Evolutionary conservation across 1,140 invertebrate species (phyloP), one percentile per base, ranked within the genome.

Genomic region (Panagrolaimus sp.): DNA sequence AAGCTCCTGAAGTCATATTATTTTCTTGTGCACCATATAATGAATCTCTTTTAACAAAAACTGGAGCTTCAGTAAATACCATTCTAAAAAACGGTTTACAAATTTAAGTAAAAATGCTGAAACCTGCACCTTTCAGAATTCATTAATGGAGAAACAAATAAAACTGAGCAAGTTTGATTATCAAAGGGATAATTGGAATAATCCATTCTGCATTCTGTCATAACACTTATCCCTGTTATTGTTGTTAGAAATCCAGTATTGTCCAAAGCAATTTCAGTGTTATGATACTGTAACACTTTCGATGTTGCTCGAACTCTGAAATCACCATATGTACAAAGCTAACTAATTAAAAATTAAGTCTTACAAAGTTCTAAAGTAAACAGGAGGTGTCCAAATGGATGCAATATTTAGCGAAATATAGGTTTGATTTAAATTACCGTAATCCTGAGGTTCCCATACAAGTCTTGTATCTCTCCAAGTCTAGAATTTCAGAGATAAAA

Each of bases 401-500:
- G 21, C 52, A n/a, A 58, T 58, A 12, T 28, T 21, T 5, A 26
- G 10, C 14, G 52, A 58, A 26, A 58, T 26, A 17, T 58, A 21
- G 8, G 28, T 12, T 26, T 26, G 21, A 21, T 21, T 58, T 8
- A 58, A 26, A 28, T 58, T 58, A 28, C 28, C 28, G 17, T 58
- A 58, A 58, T 58, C 52, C 28, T n/a, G 5, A 12, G 52, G 52
- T n/a, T 58, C 52, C 52, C 52, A 58, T 21, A n/a, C 28, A n/a
- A 58, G 52, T 58, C 52, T 38, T 38, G 2, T 38, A 7, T 38
- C 32, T 7, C 7, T 2, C 32, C 32, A 38, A 38, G 32, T 38
- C 32, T 38, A 38, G 7, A 38, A 38, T n/a, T n/a, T n/a, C n/a
- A n/a, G n/a, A n/a, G n/a, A n/a, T n/a, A n/a, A 21, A 21, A 2